Conservation (phyloP, 2,113 vertebrate genomes). For the Triplophysa rosa region DNA sequence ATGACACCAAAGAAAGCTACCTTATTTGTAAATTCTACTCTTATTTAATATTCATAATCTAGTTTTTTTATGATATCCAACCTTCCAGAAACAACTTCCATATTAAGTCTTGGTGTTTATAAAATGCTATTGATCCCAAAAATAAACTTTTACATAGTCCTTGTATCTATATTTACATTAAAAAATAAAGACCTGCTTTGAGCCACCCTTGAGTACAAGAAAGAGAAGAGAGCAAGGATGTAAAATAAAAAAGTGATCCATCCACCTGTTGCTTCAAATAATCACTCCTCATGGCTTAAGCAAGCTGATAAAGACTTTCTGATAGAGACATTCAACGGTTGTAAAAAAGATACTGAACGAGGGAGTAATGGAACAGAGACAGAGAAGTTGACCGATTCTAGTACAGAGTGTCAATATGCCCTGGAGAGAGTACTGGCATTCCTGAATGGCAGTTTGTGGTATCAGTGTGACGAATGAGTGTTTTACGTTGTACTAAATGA, state of each 20-base stretch:
- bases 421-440: conserved; percentile 50
- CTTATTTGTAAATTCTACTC: neutral
- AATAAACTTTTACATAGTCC: no score
- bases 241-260: neutral
- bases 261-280: neutral
- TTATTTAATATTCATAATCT: neutral
- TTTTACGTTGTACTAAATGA: conserved; percentile 21
- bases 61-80: no score
- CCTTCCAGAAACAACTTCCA: no score
- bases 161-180: no score
- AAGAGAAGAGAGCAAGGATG: neutral
- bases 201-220: no score
- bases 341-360: conserved; percentile 12
- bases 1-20: no score
- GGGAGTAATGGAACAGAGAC: conserved; percentile 5
- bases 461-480: conserved; percentile 53
- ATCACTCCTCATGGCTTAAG: no score
- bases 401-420: conserved; percentile 46
- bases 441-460: conserved; percentile 52
- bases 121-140: no score
- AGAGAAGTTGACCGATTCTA: conserved; percentile 3
- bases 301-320: neutral
- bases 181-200: no score
- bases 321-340: neutral
- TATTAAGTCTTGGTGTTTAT: no score